Evolutionary conservation across 1,140 invertebrate species (phyloP), one percentile per base, ranked within the genome.

Genomic region (Callitettix versicolor): DNA sequence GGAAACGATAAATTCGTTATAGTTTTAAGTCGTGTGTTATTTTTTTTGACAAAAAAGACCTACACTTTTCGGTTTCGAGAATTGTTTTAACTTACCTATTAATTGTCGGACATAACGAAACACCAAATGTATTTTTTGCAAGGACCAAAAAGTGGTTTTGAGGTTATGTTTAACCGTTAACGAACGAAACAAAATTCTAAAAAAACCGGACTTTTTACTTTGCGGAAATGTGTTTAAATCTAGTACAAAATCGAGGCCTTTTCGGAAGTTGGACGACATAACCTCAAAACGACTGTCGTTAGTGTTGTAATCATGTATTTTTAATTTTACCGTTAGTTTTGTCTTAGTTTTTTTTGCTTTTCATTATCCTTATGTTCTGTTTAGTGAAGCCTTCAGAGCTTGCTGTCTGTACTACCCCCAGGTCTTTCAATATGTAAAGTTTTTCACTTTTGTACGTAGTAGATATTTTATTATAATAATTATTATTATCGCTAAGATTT

Each of bases 361-460:
- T 40, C 12, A 40, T 42, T 42, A 14, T 53, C 24, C 36, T 24
- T 41, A 24, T 41, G 24, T 24, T 53, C 21, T 42, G 14, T 24
- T 53, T 22, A 53, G 36, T 53, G 22, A 53, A 53, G 50, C 40
- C 40, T 1, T 18, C 38, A 42, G 36, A 41, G 40, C 36, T 53
- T 53, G 36, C 40, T 42, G 22, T 53, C 42, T 55, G 24, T 55
- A 34, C 44, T 55, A 48, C 42, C 53, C 33, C 33, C 26, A 21
- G 54, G 47, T 43, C 47, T 55, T 55, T 43, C 47, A 49, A 38
- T 40, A 24, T 55, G 43, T 47, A 48, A 30, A 47, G 44, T 55
- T 55, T 55, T 55, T 55, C 54, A 55, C 54, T 55, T 55, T 55
- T 55, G 54, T 55, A 55, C 34, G 54, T 55, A 55, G 54, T 55